Evolutionary conservation across 1,140 invertebrate species (phyloP).

Genomic region (Drosophila fuyamai): DNA sequence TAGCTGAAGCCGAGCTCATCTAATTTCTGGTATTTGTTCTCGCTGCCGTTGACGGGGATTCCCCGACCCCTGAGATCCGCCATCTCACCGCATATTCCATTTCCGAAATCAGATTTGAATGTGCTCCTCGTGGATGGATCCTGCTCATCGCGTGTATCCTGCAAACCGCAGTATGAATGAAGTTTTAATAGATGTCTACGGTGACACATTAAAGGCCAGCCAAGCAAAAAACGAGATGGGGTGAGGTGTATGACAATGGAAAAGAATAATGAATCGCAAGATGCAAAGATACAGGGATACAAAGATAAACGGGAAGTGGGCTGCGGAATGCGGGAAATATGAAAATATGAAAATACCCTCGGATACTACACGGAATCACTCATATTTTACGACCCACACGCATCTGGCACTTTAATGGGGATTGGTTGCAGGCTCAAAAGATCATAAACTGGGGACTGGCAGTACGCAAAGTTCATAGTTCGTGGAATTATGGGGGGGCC

Average conservation of each 20-base stretch:
- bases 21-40: constrained; percentile 70
- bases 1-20: constrained; percentile 59
- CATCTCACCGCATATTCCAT: constrained; percentile 13
- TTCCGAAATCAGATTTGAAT: constrained; percentile 48
- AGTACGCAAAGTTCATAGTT: constrained; percentile 17
- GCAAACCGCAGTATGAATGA: constrained; percentile 59
- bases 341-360: constrained; percentile 8
- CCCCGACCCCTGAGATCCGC: not conserved
- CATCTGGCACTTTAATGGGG: constrained; percentile 20
- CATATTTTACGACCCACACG: constrained; percentile 38
- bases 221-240: constrained; percentile 4
- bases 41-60: constrained; percentile 11
- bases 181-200: constrained; percentile 70
- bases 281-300: constrained; percentile 32
- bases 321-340: too few species aligned
- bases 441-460: constrained; percentile 16
- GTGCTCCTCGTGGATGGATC: constrained; percentile 1
- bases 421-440: constrained; percentile 31
- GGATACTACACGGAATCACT: constrained; percentile 25
- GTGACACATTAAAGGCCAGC: constrained; percentile 60
- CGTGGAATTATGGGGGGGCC: constrained; percentile 12
- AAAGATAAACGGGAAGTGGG: not conserved
- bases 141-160: constrained; percentile 19
- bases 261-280: constrained; percentile 55
- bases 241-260: constrained; percentile 24